Evolutionary conservation across 2,888 invertebrate genomes (phyloP), one percentile per base, ranked within the genome.

Genomic region (Lasioglossum pauxillum): DNA sequence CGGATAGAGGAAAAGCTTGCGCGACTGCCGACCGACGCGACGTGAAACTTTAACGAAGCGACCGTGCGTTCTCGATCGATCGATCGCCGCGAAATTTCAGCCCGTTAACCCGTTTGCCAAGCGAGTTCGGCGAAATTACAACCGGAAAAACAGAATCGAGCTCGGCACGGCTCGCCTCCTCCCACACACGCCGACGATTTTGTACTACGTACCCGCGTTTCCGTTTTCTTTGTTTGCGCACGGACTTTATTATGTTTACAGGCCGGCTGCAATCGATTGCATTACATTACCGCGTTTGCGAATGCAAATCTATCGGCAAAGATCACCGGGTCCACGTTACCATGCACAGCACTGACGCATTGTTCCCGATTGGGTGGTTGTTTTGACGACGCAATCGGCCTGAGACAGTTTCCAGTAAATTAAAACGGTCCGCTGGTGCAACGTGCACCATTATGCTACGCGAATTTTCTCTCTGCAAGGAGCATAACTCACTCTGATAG

Each of bases 1-100:
- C 27, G 27, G 5, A 60, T 27, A 27, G 14, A 27, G 60, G 27
- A 27, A 27, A 60, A 60, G 23, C 53, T 8, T 23, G 2, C 53
- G 3, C 64, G 16, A 8, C 3, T 10, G 69, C 10, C 35, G 12
- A 38, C n/a, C 53, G 10, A 53, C 53, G 53, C 23, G 69, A 53
- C 53, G 53, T 23, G 69, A 69, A 69, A 69, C 69, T 38, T 69
- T 38, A 69, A 69, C 69, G 69, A 69, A 69, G 35, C 38, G 38
- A 38, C 69, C 10, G 23, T 35, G 23, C 69, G 69, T 69, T 38
- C 12, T 41, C 69, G 69, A 69, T 69, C 38, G 69, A 67, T 67
- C 53, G 53, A 53, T 60, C 35, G 67, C 35, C 19, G 23, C 23
- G 69, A 69, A 69, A 35, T 69, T 69, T 69, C 69, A 41, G 69